Evolutionary conservation across 2,888 invertebrate genomes (phyloP), one percentile per base, ranked within the genome.

Genomic region (Andrena bucephala): DNA sequence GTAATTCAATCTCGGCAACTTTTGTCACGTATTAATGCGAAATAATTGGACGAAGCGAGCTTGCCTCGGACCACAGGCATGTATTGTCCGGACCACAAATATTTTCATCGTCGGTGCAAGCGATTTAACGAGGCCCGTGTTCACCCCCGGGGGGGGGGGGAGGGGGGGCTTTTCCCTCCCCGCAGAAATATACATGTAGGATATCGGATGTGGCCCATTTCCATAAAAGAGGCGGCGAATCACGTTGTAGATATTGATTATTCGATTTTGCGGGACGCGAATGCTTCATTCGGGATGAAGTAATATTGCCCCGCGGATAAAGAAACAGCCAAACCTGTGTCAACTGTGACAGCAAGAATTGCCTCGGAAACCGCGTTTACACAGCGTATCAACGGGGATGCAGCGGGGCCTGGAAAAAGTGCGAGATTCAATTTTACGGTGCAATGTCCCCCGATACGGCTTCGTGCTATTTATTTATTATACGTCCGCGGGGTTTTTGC

Each of bases 191-290:
- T 78, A 77, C 66, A 60, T 24, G 48, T 57, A 65, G n/a, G 76
- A 84, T 79, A 79, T 69, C 68, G 74, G 50, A 48, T 78, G 76
- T 57, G 54, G 72, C 59, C 84, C 59, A 80, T 84, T 86, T 83
- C 78, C 88, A 83, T 88, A 84, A 88, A 82, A 83, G 73, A 77
- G 66, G 76, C 74, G 65, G 63, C 60, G 83, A 73, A 78, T 77
- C 81, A 67, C 63, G 73, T 65, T 65, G 66, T 66, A 57, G 78
- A 66, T 85, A 87, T 85, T 54, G 87, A 87, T 87, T 81, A 74
- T 67, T 76, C 79, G 76, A 79, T 75, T 83, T 87, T 84, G 73
- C 77, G 59, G 69, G 70, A 50, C 60, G 50, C 66, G 67, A 74
- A 78, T 33, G 66, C 77, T 62, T 50, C 65, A 50, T 69, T 60